Evolutionary conservation across 2,888 invertebrate genomes (phyloP).

Genomic region (Stenoptilia bipunctidactyla): DNA sequence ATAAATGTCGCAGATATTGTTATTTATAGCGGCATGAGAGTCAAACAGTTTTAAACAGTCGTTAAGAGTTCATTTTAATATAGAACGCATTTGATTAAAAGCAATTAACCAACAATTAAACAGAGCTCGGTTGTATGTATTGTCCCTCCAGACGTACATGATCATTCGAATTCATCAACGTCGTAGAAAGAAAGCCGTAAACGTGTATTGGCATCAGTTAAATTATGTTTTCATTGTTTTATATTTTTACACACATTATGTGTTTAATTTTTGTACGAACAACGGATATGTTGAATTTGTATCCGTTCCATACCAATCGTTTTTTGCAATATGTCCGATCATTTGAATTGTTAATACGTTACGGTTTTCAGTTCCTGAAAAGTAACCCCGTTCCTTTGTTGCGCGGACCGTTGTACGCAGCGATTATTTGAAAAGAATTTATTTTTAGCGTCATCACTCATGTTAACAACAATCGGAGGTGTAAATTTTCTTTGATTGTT

Average conservation of each 20-base stretch:
- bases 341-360: constrained; percentile 34
- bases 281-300: constrained; percentile 1
- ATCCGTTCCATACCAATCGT: constrained; percentile 7
- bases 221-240: too few relatives aligned
- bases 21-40: too few relatives aligned
- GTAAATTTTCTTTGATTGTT: constrained; percentile 53
- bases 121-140: constrained; percentile 35
- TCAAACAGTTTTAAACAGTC: constrained; percentile 21
- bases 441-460: constrained; percentile 41
- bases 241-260: too few relatives aligned
- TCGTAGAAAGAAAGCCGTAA: background rate
- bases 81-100: constrained; percentile 68
- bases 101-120: constrained; percentile 66
- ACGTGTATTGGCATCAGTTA: background rate
- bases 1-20: too few relatives aligned
- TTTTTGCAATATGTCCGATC: constrained; percentile 13
- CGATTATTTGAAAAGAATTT: constrained; percentile 35
- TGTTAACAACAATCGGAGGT: constrained; percentile 37
- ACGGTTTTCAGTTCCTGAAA: constrained; percentile 32
- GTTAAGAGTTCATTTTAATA: constrained; percentile 65
- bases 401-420: constrained; percentile 35
- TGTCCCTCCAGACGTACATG: constrained; percentile 11
- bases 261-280: background rate
- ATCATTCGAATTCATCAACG: background rate
- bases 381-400: constrained; percentile 44